Base-by-base conservation (phyloP, 2,797 vertebrate genomes). In the Odontamblyopus lacepedii region DNA sequence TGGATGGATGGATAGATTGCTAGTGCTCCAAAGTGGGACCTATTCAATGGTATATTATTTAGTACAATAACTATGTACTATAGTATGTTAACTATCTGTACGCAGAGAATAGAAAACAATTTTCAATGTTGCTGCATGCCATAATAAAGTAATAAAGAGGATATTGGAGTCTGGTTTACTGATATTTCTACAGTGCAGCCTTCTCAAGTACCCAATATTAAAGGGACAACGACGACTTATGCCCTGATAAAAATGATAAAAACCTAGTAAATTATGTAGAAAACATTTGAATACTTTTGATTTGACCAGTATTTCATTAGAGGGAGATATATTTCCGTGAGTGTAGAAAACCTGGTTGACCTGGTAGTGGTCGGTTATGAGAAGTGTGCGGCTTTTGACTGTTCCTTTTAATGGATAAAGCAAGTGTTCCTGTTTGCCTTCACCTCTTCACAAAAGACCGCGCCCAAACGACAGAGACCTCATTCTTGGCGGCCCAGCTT, bases 81-180 rank as follows among this genome's bases (percentile, higher is more conserved):
- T 83, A 82, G 81, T 84, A 83, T 80, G 83, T 92, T 81, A 86
- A 88, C 78, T 84, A 86, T 90, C 85, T 85, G 88, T 53, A 26
- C 70, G 4, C 82, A 76, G 87, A 89, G 78, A 92, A 86, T 71
- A 78, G 84, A 83, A 88, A 74, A 74, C 74, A 79, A 75, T 74
- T 77, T 74, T 78, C 68, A 16, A 26, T 82, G 81, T 78, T 80
- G 84, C 87, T 72, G 83, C 83, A 83, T 83, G 85, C 80, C 78
- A 80, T 78, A 86, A 90, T 90, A 88, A 92, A 89, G 84, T 90
- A 90, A 91, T 89, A 92, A 90, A 91, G 83, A 81, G 89, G 84
- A 87, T 75, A 84, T 75, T 38, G 48, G 83, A 74, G 69, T 77
- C 82, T 80, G 81, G 83, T 90, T 87, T 87, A 87, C 84, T 69